These are phyloP conservation scores for Ceratina calcarata DNA, from an alignment of 1,140 invertebrate genomes.

Conservation along the genomic window DNA sequence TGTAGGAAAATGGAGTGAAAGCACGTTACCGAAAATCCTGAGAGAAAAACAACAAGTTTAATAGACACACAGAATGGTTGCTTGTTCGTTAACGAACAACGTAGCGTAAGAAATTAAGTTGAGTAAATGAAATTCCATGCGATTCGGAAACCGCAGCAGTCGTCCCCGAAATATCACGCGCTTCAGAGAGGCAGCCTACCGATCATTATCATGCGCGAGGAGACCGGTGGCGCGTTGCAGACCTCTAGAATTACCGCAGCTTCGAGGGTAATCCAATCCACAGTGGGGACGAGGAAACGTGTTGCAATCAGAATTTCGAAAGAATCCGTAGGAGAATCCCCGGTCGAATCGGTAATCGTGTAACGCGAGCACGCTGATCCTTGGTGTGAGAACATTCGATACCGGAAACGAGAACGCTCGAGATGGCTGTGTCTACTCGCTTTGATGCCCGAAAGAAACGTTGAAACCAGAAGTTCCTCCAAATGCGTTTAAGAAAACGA, in stretches of 20 bases:
- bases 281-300: conserved; percentile 15
- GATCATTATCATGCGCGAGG: conserved; percentile 9
- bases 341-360: conserved; percentile 24
- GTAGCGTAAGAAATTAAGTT: not conserved
- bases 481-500: not conserved
- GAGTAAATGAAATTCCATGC: not conserved
- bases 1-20: conserved; percentile 14
- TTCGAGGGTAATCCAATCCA: conserved; percentile 25
- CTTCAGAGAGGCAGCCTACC: not conserved
- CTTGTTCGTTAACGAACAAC: not conserved
- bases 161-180: not conserved
- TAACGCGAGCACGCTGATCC: conserved; percentile 14
- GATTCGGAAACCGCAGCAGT: not conserved
- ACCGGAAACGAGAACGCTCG: conserved; percentile 15
- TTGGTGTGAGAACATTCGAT: conserved; percentile 24
- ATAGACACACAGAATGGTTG: too few relatives aligned
- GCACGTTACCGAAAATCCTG: not conserved
- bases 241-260: conserved; percentile 27
- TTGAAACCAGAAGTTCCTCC: not conserved
- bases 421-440: not conserved
- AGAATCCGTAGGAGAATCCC: conserved; percentile 15
- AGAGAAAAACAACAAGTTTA: not conserved
- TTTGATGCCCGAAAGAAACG: too few relatives aligned
- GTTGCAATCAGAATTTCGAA: conserved; percentile 13
- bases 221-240: not conserved